Evolutionary conservation across 1,140 invertebrate genomes (phyloP).

Genomic region (Streblospio benedicti): DNA sequence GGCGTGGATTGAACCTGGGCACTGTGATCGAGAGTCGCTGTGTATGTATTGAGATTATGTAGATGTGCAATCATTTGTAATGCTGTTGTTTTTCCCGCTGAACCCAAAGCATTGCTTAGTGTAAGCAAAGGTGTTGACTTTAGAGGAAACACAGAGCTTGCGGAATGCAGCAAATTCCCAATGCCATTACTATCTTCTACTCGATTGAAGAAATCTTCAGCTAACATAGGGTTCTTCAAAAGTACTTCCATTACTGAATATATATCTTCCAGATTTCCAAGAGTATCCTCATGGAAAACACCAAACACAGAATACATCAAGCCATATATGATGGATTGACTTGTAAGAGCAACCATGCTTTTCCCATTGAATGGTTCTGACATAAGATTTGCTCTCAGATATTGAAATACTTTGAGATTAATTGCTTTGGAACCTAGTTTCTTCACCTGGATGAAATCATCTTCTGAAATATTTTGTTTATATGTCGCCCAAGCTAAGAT

Average conservation of each 20-base stretch:
- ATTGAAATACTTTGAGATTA: slow-evolving; percentile 40
- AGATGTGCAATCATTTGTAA: no score
- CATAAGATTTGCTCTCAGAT: slow-evolving; percentile 29
- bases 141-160: not conserved
- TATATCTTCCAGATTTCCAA: slow-evolving; percentile 24
- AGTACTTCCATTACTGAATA: slow-evolving; percentile 18
- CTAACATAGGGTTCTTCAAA: slow-evolving; percentile 19
- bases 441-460: slow-evolving; percentile 10
- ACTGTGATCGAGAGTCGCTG: no score
- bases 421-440: slow-evolving; percentile 41
- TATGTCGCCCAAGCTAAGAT: slow-evolving; percentile 43
- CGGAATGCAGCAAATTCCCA: not conserved
- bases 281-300: slow-evolving; percentile 29
- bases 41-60: no score
- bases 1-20: no score
- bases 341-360: slow-evolving; percentile 16
- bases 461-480: slow-evolving; percentile 25
- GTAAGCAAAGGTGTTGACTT: not conserved
- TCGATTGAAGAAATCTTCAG: slow-evolving; percentile 24
- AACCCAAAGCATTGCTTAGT: not conserved
- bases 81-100: no score
- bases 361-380: slow-evolving; percentile 32
- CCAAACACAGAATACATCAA: slow-evolving; percentile 25
- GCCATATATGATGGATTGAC: slow-evolving; percentile 23
- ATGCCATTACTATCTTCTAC: not conserved